Base-by-base conservation (phyloP, 2,113 vertebrate species). In the Oryzias melastigma region DNA sequence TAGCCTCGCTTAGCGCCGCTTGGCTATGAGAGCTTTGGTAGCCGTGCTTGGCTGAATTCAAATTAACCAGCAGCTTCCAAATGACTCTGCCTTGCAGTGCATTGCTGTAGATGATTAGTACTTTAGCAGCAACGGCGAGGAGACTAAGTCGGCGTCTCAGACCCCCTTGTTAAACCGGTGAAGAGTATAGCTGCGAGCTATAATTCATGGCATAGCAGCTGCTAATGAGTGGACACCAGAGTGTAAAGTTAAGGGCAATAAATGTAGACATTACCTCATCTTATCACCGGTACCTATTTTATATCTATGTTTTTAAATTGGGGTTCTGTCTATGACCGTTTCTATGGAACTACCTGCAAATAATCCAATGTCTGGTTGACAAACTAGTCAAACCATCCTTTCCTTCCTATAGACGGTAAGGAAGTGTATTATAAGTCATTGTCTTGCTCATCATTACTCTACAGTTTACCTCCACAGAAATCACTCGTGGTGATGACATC, bases 191-290 rank as follows among this genome's bases (percentile, higher is more conserved):
- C 83, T 80, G 68, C 70, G 83, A 84, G 85, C 51, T 65, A 60
- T 85, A 82, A 84, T 84, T 87, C 65, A 57, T 79, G 59, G 65
- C 83, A 35, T 35, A 27, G 63, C 25, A 58, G 73, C 72, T 53
- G 77, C 82, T 85, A 86, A 89, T 86, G 83, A 86, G 76, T 58
- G 58, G 78, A 80, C 75, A 70, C 76, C 77, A 52, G 65, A 63
- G 67, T 72, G 72, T 57, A 74, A 73, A 66, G 78, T 67, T 78
- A 73, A 81, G 42, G 54, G 58, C 81, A 83, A 85, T 78, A 79
- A 77, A 73, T 46, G 5, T 52, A 74, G 77, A 55, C 75, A 68
- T 76, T 76, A 68, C 65, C 68, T 49, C 71, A 15, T 65, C 71
- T 65, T 62, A 70, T 66, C 69, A 68, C 65, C 55, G 77, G 60